Evolutionary conservation across 2,113 vertebrate genomes (phyloP), one percentile per base, ranked within the genome.

Genomic region (Casuarius casuarius): DNA sequence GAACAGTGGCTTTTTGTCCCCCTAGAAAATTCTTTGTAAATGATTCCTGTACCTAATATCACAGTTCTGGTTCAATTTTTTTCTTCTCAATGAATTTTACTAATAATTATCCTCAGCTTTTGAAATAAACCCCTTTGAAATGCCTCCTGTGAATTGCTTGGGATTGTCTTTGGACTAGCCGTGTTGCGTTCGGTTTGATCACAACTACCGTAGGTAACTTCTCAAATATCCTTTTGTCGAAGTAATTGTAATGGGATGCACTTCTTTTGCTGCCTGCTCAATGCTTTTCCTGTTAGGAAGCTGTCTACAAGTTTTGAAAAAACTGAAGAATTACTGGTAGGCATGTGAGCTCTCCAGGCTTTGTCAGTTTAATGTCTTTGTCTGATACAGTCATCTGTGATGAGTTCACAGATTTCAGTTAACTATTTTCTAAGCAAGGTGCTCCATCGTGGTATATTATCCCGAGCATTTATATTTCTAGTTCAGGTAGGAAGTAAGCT

Each of bases 61-160:
- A 33, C 15, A 38, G 4, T 54, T 87, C 42, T 4, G 2, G 7
- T 87, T 82, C 3, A 10, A 25, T 17, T 40, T 84, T 74, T 12
- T 75, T 95, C 7, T 94, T 84, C 23, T 84, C 15, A 35, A 12
- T 75, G 13, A 42, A 5, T 82, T 82, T 90, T 17, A 31, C 5
- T 67, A 31, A 12, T 46, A 78, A 46, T 40, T 78, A 29, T 54
- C 62, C 23, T 59, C 16, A 61, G 19, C 6, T 67, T 78, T 21
- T 72, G 38, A 75, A 68, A 46, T 51, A 44, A 62, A 7, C 5
- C 10, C 3, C 0, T 9, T 54, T 67, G 35, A 71, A 74, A 13
- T 21, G 19, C 78, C 42, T 26, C 18, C 63, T 0, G 0, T 42
- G 7, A 29, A 11, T 77, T 89, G 17, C 10, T 65, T 56, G 59